Evolutionary conservation across 1,140 invertebrate species (phyloP), one percentile per base, ranked within the genome.

Genomic region (Condylostylus longicornis): DNA sequence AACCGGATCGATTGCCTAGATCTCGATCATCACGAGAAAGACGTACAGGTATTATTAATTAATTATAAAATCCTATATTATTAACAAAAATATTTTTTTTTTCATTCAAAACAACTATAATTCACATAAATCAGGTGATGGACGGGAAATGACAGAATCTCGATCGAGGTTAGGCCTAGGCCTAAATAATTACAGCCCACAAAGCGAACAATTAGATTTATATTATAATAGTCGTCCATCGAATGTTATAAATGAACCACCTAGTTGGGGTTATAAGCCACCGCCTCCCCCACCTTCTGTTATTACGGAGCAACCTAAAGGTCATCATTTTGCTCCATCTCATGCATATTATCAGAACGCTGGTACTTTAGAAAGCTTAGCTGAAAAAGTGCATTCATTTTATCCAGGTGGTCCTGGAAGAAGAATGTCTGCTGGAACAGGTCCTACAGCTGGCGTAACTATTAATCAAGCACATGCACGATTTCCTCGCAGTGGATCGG

Each of bases 261-360:
- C 57, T 0, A 60, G 51, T 29, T 61, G 58, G 58, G 55, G 58
- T 20, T 61, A 62, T 37, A 60, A 75, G 65, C 68, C 70, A 10
- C 80, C 79, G 9, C 83, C 83, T 1, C 77, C 77, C 2, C 77
- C 77, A 1, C n/a, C n/a, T n/a, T 79, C 78, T 2, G 82, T 89
- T 4, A 86, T 90, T 37, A 89, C 84, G 2, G 83, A 90, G 54
- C 85, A 89, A 51, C 83, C 86, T 0, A 86, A 86, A 53, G 74
- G 77, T 2, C 74, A 79, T 30, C 77, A 82, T 28, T 87, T 85
- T 55, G 81, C 82, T 42, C 72, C 72, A 4, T 76, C 74, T 44
- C 82, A 86, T 50, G 72, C 82, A 20, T 76, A 75, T 13, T 88
- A 89, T 60, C 83, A 85, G n/a, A 87, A 88, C 53, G 58, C 58